Percentiles rank a stretch among this genome's conserved stretches.
Conservation (phyloP, 2,888 invertebrate species). For the Drosophila lutescens region DNA sequence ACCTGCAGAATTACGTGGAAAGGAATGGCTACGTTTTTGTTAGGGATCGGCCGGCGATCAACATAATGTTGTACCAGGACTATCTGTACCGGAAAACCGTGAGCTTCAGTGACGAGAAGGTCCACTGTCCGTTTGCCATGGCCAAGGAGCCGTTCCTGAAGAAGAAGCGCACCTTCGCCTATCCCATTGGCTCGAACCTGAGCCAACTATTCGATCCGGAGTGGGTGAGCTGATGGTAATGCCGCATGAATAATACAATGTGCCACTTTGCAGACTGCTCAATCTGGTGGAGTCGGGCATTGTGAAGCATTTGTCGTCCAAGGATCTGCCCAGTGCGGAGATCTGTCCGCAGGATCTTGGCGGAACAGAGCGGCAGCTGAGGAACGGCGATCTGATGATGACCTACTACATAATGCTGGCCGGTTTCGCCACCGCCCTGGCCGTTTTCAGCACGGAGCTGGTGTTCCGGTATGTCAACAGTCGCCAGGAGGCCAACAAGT, state of each 20-base stretch:
- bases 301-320: slow-evolving; percentile 87
- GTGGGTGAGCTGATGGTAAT: slow-evolving; percentile 85
- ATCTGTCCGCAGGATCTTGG: slow-evolving; percentile 93
- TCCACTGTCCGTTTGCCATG: slow-evolving; percentile 91
- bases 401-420: slow-evolving; percentile 91
- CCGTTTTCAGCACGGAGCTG: slow-evolving; percentile 89
- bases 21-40: slow-evolving; percentile 87
- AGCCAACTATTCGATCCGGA: slow-evolving; percentile 88
- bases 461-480: slow-evolving; percentile 81
- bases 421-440: slow-evolving; percentile 88
- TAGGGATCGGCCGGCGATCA: slow-evolving; percentile 89
- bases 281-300: slow-evolving; percentile 91
- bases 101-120: slow-evolving; percentile 86
- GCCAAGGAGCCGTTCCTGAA: slow-evolving; percentile 89
- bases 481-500: slow-evolving; percentile 66
- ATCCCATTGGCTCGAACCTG: slow-evolving; percentile 87
- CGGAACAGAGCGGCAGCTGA: slow-evolving; percentile 90
- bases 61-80: slow-evolving; percentile 89
- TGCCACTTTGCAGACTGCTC: slow-evolving; percentile 85
- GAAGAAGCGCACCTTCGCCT: slow-evolving; percentile 90
- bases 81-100: slow-evolving; percentile 87
- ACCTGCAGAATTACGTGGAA: slow-evolving; percentile 85
- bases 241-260: neutral
- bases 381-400: slow-evolving; percentile 91
- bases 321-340: slow-evolving; percentile 89